A percentile compares a stretch with the other conserved stretches of the same genome.
phyloP scores from a whole-genome alignment of 2,797 vertebrate genomes.

The Gastrophryne carolinensis region DNA sequence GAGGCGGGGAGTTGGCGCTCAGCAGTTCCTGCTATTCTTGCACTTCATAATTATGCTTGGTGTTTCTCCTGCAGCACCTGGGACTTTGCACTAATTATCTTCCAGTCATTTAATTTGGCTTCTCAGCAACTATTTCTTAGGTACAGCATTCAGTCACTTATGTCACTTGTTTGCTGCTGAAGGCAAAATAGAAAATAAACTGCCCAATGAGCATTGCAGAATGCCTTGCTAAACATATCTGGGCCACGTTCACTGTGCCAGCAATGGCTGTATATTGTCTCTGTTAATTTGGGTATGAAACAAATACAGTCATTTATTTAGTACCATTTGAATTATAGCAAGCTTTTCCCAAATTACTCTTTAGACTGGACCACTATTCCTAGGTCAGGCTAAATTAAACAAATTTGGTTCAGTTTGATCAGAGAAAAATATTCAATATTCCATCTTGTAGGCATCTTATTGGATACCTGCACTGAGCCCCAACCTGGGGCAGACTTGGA shows the following conservation, averaged over 20 bases:
- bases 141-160: constrained; percentile 48
- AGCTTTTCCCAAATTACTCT: no score
- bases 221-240: constrained; percentile 48
- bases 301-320: not conserved
- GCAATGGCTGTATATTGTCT: not conserved
- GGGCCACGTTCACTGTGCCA: not conserved
- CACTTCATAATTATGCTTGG: constrained; percentile 44
- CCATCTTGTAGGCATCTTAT: no score
- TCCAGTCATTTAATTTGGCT: constrained; percentile 55
- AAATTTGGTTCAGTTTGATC: no score
- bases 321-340: no score
- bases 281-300: not conserved
- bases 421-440: no score
- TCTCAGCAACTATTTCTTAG: constrained; percentile 51
- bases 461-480: no score
- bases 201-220: constrained; percentile 4
- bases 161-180: constrained; percentile 48
- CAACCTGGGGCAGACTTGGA: no score
- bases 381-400: no score
- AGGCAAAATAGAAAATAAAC: constrained; percentile 42
- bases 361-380: no score
- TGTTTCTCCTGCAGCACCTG: constrained; percentile 53
- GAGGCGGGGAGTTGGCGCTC: constrained; percentile 45
- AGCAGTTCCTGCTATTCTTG: constrained; percentile 40
- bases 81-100: constrained; percentile 55